Evolutionary conservation across 1,140 invertebrate genomes (phyloP).

Genomic region (Callitettix versicolor): DNA sequence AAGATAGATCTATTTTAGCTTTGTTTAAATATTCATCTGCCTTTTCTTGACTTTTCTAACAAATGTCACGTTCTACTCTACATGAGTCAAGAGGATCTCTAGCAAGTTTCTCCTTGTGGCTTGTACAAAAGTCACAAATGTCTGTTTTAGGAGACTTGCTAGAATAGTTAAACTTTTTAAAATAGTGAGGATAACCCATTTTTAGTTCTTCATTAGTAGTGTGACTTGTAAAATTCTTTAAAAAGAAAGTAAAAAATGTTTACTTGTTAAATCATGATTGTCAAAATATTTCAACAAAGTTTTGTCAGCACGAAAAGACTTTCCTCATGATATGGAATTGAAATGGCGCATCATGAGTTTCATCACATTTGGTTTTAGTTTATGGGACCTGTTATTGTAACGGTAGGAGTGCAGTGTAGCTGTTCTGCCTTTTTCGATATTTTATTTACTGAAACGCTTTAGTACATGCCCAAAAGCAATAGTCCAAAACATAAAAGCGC

Average conservation of each 20-base stretch:
- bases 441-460: no score
- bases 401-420: no score
- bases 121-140: constrained; percentile 13
- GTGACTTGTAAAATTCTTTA: not conserved
- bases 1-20: not conserved
- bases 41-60: constrained; percentile 3
- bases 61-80: constrained; percentile 8
- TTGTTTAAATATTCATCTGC: constrained; percentile 7
- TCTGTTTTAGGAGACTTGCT: constrained; percentile 10
- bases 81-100: constrained; percentile 10
- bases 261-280: constrained; percentile 6
- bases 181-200: constrained; percentile 2
- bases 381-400: constrained; percentile 7
- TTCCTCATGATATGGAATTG: not conserved
- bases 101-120: constrained; percentile 9
- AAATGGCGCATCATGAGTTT: not conserved
- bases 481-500: no score
- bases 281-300: constrained; percentile 8
- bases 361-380: constrained; percentile 6
- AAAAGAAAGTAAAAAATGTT: constrained; percentile 1
- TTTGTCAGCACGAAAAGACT: constrained; percentile 8
- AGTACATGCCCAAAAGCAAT: no score
- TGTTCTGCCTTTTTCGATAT: no score
- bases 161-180: constrained; percentile 3
- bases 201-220: not conserved